Percentiles rank a stretch among this genome's conserved stretches.
These are phyloP conservation scores for Myioborus melanocephalus DNA, from an alignment of 2,797 vertebrate species.

Conservation along the genomic window DNA sequence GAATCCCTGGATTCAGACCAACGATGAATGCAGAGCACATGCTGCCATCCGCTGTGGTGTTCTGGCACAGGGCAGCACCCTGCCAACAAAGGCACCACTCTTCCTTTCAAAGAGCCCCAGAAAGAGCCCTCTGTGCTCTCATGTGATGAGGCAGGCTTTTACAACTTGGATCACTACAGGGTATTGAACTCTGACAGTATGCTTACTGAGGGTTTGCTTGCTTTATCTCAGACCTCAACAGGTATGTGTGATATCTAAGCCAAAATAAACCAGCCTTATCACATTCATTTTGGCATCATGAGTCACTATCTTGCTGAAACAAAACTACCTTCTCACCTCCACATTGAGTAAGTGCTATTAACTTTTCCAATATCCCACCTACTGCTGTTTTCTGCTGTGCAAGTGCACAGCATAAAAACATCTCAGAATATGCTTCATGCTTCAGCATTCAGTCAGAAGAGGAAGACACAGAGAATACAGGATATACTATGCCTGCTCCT, in stretches of 20 bases:
- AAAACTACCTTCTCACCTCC: conserved; percentile 15
- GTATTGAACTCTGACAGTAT: conserved; percentile 8
- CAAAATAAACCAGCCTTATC: not conserved
- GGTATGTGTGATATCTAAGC: not conserved
- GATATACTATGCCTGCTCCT: not conserved
- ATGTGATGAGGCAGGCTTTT: not conserved
- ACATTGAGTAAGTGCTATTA: conserved; percentile 6
- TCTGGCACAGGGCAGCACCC: conserved; percentile 51
- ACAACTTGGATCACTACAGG: not conserved
- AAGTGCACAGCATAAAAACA: not conserved
- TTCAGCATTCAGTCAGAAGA: conserved; percentile 8
- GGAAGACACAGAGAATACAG: not conserved
- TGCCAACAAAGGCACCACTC: conserved; percentile 39
- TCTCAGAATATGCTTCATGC: not conserved
- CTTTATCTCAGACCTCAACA: conserved; percentile 2
- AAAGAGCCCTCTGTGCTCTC: not conserved
- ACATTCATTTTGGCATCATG: not conserved
- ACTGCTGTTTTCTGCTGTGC: conserved; percentile 2
- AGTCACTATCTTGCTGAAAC: conserved; percentile 9
- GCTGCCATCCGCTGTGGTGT: not conserved
- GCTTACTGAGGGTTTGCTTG: not conserved
- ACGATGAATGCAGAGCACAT: not conserved
- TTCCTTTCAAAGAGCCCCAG: conserved; percentile 47
- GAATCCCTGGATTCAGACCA: conserved; percentile 9
- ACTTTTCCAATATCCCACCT: not conserved